Conservation (phyloP, 1,140 invertebrate genomes). For the Zaprionus kolodkinae region DNA sequence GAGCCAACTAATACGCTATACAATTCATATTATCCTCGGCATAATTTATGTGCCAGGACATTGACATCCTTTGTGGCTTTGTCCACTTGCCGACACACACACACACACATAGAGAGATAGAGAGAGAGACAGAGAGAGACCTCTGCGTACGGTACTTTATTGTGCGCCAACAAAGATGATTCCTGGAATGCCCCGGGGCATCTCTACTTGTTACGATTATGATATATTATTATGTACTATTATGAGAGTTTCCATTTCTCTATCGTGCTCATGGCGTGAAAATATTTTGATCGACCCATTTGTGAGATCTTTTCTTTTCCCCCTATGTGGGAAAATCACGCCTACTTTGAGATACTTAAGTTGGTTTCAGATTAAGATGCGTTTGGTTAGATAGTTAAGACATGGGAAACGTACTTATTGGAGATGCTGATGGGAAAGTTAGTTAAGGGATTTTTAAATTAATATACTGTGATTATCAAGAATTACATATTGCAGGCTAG, state of each 20-base stretch:
- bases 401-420: constrained; percentile 2
- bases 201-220: constrained; percentile 52
- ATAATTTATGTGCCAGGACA: constrained; percentile 77
- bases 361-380: not conserved
- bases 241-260: constrained; percentile 9
- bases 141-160: constrained; percentile 66
- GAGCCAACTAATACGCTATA: constrained; percentile 22
- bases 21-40: constrained; percentile 53
- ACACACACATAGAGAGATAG: not conserved
- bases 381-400: not conserved
- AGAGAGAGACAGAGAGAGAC: not conserved
- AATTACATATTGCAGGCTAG: not conserved
- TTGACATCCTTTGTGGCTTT: constrained; percentile 67
- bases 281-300: constrained; percentile 64
- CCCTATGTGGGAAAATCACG: constrained; percentile 41
- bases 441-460: not conserved
- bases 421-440: not conserved
- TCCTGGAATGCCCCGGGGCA: constrained; percentile 35
- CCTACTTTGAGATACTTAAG: not conserved
- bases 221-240: constrained; percentile 50
- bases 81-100: constrained; percentile 48
- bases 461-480: not conserved
- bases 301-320: not conserved
- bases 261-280: constrained; percentile 38
- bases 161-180: constrained; percentile 56